Conservation (phyloP, 30 jellyfish, hydroid and myxozoan species). For the Hydractinia echinata region DNA sequence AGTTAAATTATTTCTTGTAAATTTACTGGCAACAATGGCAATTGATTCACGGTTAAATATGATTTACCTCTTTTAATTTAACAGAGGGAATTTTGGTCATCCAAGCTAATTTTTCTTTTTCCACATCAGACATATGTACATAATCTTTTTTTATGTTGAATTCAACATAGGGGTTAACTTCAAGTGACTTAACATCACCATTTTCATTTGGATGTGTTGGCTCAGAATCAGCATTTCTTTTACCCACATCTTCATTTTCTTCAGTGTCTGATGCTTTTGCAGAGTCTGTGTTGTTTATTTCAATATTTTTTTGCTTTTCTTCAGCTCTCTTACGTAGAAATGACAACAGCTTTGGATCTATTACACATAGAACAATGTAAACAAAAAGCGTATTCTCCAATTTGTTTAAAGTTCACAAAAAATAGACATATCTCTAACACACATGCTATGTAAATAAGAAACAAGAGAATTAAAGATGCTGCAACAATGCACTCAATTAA, state of each 20-base stretch:
- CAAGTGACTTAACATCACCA: neutral
- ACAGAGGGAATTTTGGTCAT: conserved; percentile 40
- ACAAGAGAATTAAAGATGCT: no score
- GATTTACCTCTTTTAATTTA: neutral
- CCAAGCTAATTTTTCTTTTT: conserved; percentile 82
- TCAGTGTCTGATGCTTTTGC: neutral
- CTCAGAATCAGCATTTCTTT: neutral
- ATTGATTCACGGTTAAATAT: neutral
- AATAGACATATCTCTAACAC: no score
- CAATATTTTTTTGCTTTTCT: neutral
- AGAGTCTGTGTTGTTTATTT: neutral
- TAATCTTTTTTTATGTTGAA: conserved; percentile 54
- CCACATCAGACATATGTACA: conserved; percentile 66
- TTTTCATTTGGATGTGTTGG: neutral
- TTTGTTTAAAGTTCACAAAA: no score
- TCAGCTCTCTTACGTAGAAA: conserved; percentile 19
- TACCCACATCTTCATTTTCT: neutral
- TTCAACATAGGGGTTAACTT: conserved; percentile 57
- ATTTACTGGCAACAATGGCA: no score
- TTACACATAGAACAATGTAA: no score
- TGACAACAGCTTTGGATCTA: conserved; percentile 28
- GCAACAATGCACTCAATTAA: no score
- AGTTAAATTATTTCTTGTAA: no score
- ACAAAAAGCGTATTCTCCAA: no score
- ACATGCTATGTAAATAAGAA: no score